phyloP scores from a whole-genome alignment of 2,113 vertebrate genomes.

The Hepsetus odoe region DNA sequence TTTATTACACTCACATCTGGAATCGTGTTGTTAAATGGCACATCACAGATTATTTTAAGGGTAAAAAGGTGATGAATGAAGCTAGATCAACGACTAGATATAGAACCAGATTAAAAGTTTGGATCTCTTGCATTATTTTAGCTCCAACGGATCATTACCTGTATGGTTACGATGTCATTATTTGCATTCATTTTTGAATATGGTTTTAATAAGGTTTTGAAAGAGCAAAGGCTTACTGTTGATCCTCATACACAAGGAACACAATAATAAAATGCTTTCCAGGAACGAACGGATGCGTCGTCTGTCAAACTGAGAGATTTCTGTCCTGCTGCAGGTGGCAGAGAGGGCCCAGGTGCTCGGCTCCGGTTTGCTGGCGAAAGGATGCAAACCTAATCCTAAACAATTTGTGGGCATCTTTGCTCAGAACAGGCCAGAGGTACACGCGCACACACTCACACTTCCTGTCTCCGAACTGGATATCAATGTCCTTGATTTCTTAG shows the following conservation, averaged over 20 bases:
- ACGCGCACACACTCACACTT: not conserved
- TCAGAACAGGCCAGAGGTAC: constrained; percentile 80
- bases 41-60: no score
- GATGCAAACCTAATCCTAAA: constrained; percentile 72
- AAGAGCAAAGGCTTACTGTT: no score
- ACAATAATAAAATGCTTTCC: not conserved
- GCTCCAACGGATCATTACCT: no score
- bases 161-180: no score
- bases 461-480: not conserved
- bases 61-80: no score
- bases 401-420: constrained; percentile 78
- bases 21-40: no score
- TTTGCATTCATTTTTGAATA: no score
- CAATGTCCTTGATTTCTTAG: not conserved
- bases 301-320: not conserved
- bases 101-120: no score
- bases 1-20: no score
- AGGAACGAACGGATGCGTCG: not conserved
- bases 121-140: no score
- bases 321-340: constrained; percentile 66
- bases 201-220: no score
- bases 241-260: not conserved
- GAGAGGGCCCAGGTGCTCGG: constrained; percentile 73
- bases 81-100: no score
- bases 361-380: constrained; percentile 76